A percentile compares a stretch with the other conserved stretches of the same genome.
phyloP scores from a whole-genome alignment of 2,888 invertebrate species.

The Tolmerus cingulatus region DNA sequence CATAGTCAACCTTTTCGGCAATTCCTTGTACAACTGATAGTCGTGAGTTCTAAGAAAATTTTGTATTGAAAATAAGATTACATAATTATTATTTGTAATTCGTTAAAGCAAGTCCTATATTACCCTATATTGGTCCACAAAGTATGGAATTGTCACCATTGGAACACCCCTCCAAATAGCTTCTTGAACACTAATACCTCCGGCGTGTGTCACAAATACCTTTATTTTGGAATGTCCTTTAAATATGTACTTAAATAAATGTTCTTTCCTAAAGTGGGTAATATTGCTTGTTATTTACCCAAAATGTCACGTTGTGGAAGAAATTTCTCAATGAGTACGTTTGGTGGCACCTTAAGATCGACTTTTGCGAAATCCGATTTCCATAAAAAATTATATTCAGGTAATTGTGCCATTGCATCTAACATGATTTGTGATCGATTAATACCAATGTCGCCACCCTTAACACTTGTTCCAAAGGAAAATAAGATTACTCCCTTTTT shows the following conservation, averaged over 20 bases:
- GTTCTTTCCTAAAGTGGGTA: not conserved
- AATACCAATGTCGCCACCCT: slow-evolving; percentile 49
- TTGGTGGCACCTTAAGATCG: slow-evolving; percentile 56
- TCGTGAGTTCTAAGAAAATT: slow-evolving; percentile 33
- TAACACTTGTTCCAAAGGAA: slow-evolving; percentile 56
- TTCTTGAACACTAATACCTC: slow-evolving; percentile 49
- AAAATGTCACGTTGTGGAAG: slow-evolving; percentile 66
- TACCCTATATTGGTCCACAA: slow-evolving; percentile 48
- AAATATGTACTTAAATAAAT: not conserved
- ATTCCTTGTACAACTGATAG: slow-evolving; percentile 46
- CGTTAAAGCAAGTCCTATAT: not conserved
- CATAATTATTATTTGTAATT: not conserved
- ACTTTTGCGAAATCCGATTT: slow-evolving; percentile 53
- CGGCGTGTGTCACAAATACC: slow-evolving; percentile 49
- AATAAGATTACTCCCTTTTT: slow-evolving; percentile 57
- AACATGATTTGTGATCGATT: slow-evolving; percentile 52
- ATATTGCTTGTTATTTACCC: slow-evolving; percentile 57
- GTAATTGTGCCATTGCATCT: slow-evolving; percentile 54
- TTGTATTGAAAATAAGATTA: not conserved
- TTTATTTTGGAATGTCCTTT: slow-evolving; percentile 46
- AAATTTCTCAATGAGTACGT: slow-evolving; percentile 64
- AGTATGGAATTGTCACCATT: slow-evolving; percentile 48
- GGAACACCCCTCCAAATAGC: slow-evolving; percentile 50
- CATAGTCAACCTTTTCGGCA: slow-evolving; percentile 49
- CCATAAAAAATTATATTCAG: slow-evolving; percentile 60